Evolutionary conservation across 2,113 vertebrate species (phyloP).

Genomic region (Ellobius talpinus): DNA sequence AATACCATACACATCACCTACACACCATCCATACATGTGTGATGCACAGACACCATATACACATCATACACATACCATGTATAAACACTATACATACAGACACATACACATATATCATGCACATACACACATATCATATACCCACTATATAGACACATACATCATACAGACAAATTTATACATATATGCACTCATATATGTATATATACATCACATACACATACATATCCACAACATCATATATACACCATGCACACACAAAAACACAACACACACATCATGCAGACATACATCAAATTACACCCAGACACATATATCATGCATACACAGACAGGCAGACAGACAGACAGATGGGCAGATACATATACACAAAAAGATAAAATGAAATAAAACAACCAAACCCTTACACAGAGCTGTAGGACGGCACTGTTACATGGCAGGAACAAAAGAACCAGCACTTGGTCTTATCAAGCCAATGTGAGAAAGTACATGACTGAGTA

Average conservation of each 20-base stretch:
- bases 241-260: not conserved
- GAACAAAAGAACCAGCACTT: constrained; percentile 9
- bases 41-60: not conserved
- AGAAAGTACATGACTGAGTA: not conserved
- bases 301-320: not conserved
- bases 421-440: not conserved
- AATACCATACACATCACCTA: not conserved
- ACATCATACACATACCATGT: not conserved
- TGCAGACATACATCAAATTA: not conserved
- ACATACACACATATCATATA: not conserved
- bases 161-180: not conserved
- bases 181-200: not conserved
- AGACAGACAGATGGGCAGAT: not conserved
- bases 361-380: not conserved
- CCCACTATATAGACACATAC: not conserved
- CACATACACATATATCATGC: not conserved
- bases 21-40: not conserved
- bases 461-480: not conserved
- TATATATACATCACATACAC: not conserved
- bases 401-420: not conserved
- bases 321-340: not conserved
- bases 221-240: not conserved
- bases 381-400: not conserved
- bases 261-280: not conserved
- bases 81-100: not conserved